phyloP scores from a whole-genome alignment of 2,113 vertebrate genomes.

The Glareola pratincola region DNA sequence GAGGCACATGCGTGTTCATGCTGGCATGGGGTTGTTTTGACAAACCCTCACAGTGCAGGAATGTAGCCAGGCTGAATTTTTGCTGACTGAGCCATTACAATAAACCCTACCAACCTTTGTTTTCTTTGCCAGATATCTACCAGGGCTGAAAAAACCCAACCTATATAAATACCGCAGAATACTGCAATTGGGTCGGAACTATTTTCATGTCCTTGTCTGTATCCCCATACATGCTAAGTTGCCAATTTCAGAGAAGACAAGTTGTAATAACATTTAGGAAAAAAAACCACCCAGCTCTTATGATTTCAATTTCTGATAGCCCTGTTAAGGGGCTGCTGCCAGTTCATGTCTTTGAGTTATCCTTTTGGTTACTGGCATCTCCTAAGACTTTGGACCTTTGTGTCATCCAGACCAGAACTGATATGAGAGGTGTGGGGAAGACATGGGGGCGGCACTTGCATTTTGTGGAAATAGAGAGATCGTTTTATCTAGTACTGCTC shows the following conservation, averaged over 20 bases:
- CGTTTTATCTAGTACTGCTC: neutral
- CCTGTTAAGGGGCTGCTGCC: neutral
- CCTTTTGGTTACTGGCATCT: neutral
- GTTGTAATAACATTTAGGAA: neutral
- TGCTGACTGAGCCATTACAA: slow-evolving; percentile 22
- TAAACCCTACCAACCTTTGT: slow-evolving; percentile 13
- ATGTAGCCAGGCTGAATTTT: slow-evolving; percentile 14
- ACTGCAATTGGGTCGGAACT: neutral
- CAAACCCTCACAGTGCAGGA: neutral
- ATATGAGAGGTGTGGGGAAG: neutral
- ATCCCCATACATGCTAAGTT: neutral
- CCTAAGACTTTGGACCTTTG: neutral
- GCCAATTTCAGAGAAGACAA: neutral
- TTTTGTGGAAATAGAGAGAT: neutral
- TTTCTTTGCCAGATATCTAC: slow-evolving; percentile 4
- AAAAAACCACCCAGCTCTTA: accelerated
- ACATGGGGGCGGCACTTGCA: neutral
- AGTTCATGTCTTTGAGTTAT: neutral
- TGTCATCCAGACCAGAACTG: neutral
- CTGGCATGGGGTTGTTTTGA: slow-evolving; percentile 1
- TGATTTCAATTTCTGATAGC: neutral
- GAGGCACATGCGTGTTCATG: neutral
- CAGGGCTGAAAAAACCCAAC: neutral
- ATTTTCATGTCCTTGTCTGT: neutral
- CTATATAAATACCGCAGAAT: neutral